Evolutionary conservation across 92 coral and sea anemone genomes (phyloP).

Genomic region (Epizoanthus stellaris): DNA sequence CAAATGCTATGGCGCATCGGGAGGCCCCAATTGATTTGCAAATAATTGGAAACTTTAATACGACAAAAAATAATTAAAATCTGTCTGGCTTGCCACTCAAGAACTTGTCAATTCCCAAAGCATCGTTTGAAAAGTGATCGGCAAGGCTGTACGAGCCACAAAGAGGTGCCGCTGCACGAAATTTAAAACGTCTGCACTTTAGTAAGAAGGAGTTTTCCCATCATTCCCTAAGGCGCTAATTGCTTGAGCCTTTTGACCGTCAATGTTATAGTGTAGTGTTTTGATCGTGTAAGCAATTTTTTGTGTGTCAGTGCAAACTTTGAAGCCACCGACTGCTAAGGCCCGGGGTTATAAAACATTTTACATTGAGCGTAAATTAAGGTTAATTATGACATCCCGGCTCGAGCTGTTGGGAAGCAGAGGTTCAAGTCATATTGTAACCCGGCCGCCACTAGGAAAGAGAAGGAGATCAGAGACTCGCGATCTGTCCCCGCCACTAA

Average conservation of each 20-base stretch:
- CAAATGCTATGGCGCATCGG: constrained; percentile 92
- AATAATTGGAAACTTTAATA: constrained; percentile 98
- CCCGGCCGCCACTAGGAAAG: constrained; percentile 66
- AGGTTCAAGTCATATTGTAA: constrained; percentile 75
- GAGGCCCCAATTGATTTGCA: constrained; percentile 99
- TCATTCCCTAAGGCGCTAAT: constrained; percentile 94
- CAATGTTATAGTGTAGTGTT: constrained; percentile 80
- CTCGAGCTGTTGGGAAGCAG: constrained; percentile 87
- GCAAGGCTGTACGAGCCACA: constrained; percentile 75
- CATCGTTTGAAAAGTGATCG: constrained; percentile 97
- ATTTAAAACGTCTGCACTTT: constrained; percentile 81
- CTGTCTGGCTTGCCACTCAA: constrained; percentile 99
- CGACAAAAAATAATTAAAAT: constrained; percentile 98
- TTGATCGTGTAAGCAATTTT: constrained; percentile 68
- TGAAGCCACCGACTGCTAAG: constrained; percentile 94
- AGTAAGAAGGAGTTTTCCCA: constrained; percentile 70
- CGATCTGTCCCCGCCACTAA: constrained; percentile 98
- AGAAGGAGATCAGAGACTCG: constrained; percentile 85
- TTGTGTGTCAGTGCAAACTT: constrained; percentile 77
- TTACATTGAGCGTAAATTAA: constrained; percentile 95
- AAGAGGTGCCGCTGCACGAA: constrained; percentile 89
- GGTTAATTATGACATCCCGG: constrained; percentile 96
- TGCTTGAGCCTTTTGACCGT: constrained; percentile 72
- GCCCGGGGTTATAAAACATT: constrained; percentile 98
- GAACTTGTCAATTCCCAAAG: constrained; percentile 93